These are phyloP conservation scores for Clitarchus hookeri DNA, from an alignment of 2,888 invertebrate genomes.

Conservation along the genomic window DNA sequence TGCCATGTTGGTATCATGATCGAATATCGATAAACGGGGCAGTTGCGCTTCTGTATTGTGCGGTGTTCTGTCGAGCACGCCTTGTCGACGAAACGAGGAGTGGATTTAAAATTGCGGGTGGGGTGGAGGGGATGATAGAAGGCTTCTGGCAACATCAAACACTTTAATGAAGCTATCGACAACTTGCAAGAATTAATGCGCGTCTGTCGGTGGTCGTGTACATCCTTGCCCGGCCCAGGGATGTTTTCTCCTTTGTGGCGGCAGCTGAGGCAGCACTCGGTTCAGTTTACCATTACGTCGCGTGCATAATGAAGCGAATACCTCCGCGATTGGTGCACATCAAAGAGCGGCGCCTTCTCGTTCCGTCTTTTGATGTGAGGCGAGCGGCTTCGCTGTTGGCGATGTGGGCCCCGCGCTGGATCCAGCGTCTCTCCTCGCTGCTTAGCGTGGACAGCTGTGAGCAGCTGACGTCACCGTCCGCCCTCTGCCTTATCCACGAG, in stretches of 20 bases:
- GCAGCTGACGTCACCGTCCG: too few species aligned
- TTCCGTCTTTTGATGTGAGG: not conserved
- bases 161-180: slow-evolving; percentile 2
- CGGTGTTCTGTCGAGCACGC: too few species aligned
- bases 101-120: not conserved
- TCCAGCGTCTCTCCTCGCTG: too few species aligned
- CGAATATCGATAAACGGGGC: too few species aligned
- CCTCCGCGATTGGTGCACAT: not conserved
- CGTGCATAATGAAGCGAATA: slow-evolving; percentile 1
- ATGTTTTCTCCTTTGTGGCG: not conserved
- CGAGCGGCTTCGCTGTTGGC: not conserved
- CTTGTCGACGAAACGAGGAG: too few species aligned
- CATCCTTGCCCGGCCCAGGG: too few species aligned
- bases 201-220: not conserved
- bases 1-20: too few species aligned
- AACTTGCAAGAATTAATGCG: not conserved
- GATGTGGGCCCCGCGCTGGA: too few species aligned
- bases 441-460: too few species aligned
- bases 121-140: not conserved
- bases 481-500: too few species aligned
- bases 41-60: too few species aligned
- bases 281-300: not conserved
- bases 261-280: not conserved
- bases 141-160: not conserved
- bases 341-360: not conserved